phyloP scores from a whole-genome alignment of 1,140 invertebrate species.

The Potamilus streckersoni region DNA sequence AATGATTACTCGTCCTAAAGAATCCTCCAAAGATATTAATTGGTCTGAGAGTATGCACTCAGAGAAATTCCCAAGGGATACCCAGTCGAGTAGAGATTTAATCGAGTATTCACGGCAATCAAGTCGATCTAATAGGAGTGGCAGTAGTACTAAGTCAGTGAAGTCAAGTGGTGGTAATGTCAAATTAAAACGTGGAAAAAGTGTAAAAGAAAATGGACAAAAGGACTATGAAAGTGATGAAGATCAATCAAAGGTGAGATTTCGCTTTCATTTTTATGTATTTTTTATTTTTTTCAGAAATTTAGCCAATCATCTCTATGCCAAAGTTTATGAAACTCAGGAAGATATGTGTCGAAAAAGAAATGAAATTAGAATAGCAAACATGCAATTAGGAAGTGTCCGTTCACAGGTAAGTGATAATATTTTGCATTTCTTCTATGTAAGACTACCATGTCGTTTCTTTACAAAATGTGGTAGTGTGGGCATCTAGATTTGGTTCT shows the following conservation, averaged over 20 bases:
- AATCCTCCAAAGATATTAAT: conserved; percentile 7
- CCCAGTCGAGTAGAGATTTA: not conserved
- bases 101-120: conserved; percentile 1
- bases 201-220: conserved; percentile 21
- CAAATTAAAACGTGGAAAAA: conserved; percentile 30
- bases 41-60: not conserved
- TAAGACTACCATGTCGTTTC: not conserved
- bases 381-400: conserved; percentile 89
- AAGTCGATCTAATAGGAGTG: not conserved
- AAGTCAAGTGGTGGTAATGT: conserved; percentile 31
- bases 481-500: too few species aligned
- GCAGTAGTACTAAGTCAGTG: conserved; percentile 1
- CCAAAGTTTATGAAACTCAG: conserved; percentile 94
- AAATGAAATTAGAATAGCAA: conserved; percentile 90
- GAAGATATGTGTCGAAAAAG: conserved; percentile 95
- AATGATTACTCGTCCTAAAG: conserved; percentile 38
- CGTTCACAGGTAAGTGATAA: conserved; percentile 82
- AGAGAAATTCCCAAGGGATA: not conserved
- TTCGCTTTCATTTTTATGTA: conserved; percentile 22
- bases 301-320: conserved; percentile 85
- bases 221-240: conserved; percentile 3
- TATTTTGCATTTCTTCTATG: not conserved
- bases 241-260: conserved; percentile 36
- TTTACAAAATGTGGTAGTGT: not conserved
- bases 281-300: conserved; percentile 71